Base-by-base conservation (phyloP, 2,113 vertebrate genomes). In the Anas platyrhynchos region DNA sequence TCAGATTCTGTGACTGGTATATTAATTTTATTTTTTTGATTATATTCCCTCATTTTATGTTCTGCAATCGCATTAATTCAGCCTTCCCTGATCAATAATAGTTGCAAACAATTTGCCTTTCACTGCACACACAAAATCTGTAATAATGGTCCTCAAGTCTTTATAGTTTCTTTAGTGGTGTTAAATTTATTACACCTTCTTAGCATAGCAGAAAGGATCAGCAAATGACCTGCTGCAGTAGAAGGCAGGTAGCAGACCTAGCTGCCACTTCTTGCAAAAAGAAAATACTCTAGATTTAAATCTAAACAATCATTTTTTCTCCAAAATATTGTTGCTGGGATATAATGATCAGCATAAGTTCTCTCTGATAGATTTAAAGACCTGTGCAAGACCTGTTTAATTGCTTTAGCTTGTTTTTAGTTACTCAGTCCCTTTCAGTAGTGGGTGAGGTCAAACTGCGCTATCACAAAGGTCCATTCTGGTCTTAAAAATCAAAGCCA, bases 51-150 rank as follows among this genome's bases (percentile, higher is more conserved):
- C 38, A 68, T 79, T 86, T 81, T 89, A 77, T 78, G 73, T 84
- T 88, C 91, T 75, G n/a, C 43, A 86, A 82, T 92, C 81, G 43
- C 76, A 67, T 88, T 93, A 95, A 93, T 74, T 91, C 77, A 86
- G 88, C 72, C 34, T 91, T 91, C 82, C 54, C 61, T 3, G 17
- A 73, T 83, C 52, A 18, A 96, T 85, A 90, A 94, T 66, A 32
- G 58, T 74, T 90, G 67, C 78, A 86, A 96, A 96, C 93, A 91
- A 73, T 95, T 96, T 90, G 82, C 69, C 88, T 97, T 96, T 85
- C 86, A 59, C 55, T 78, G 81, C 63, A 76, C 43, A 38, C 46
- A 75, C 50, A 75, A 91, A 86, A 90, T 80, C 72, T 67, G 67
- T 89, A 87, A 67, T 91, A 76, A 69, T 18, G 61, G 27, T 84